Conservation (phyloP, 2,888 invertebrate genomes). For the Chromoteleia sp. region DNA sequence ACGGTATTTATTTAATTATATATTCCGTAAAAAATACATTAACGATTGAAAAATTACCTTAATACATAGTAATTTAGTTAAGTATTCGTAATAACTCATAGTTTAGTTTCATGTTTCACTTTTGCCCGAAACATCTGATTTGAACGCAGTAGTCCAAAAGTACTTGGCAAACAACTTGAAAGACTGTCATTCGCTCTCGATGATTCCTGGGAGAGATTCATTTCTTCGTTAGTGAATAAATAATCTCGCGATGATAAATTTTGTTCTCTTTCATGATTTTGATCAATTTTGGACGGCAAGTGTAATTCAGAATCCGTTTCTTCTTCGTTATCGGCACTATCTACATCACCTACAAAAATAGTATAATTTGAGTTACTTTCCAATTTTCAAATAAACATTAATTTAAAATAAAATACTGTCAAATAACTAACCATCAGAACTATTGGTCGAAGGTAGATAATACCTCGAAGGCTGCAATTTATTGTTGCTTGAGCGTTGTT, state of each 20-base stretch:
- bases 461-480: constrained; percentile 85
- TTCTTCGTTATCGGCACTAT: constrained; percentile 91
- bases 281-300: constrained; percentile 73
- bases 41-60: too few relatives aligned
- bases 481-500: constrained; percentile 87
- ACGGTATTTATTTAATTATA: too few relatives aligned
- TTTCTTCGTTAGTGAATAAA: constrained; percentile 74
- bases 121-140: constrained; percentile 81
- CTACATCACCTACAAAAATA: constrained; percentile 89
- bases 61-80: not conserved
- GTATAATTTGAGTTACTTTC: not conserved
- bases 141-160: constrained; percentile 78
- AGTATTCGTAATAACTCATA: constrained; percentile 72
- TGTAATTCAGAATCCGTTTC: constrained; percentile 82
- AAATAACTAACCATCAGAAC: constrained; percentile 90
- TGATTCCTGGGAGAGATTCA: constrained; percentile 72
- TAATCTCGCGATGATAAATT: constrained; percentile 70
- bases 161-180: constrained; percentile 76
- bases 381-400: constrained; percentile 1
- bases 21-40: too few relatives aligned
- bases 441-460: constrained; percentile 92
- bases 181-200: constrained; percentile 71
- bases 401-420: constrained; percentile 3
- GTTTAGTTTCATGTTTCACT: constrained; percentile 83
- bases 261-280: constrained; percentile 69